Percentiles rank a stretch among this genome's conserved stretches.
Evolutionary conservation across 64 coral and sea anemone species (phyloP).

Genomic region (Stylophora pistillata): DNA sequence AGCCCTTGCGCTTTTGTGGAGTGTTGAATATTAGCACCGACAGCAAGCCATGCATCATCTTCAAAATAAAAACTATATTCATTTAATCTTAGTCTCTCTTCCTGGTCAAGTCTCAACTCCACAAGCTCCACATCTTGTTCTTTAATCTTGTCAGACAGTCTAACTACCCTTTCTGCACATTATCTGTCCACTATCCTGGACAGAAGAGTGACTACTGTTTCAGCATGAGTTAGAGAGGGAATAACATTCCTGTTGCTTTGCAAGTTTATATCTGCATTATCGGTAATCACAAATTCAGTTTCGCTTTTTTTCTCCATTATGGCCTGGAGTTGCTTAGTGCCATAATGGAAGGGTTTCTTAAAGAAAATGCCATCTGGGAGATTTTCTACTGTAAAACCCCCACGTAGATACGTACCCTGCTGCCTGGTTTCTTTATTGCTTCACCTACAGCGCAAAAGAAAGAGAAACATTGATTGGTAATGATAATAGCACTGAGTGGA

Average conservation of each 20-base stretch:
- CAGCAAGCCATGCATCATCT: conserved; percentile 17
- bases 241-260: conserved; percentile 16
- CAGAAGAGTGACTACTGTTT: conserved; percentile 35
- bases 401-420: conserved; percentile 43
- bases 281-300: conserved; percentile 39
- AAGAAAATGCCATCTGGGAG: conserved; percentile 41
- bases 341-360: conserved; percentile 65
- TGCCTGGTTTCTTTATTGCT: conserved; percentile 58
- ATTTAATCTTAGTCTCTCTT: conserved; percentile 36
- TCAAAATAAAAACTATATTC: not conserved
- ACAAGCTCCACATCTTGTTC: conserved; percentile 48
- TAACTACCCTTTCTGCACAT: conserved; percentile 38
- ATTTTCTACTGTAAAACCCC: conserved; percentile 48
- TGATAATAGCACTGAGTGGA: too few species aligned
- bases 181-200: conserved; percentile 26
- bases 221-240: not conserved
- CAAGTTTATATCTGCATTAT: not conserved
- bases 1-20: conserved; percentile 47
- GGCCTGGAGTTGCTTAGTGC: conserved; percentile 45
- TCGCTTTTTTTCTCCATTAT: conserved; percentile 59
- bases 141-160: conserved; percentile 35
- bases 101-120: conserved; percentile 24
- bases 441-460: conserved; percentile 10
- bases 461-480: not conserved
- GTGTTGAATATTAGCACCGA: conserved; percentile 35